A percentile compares a stretch with the other conserved stretches of the same genome.
Conservation (phyloP, 1,140 invertebrate species). For the Piezodorus guildinii region DNA sequence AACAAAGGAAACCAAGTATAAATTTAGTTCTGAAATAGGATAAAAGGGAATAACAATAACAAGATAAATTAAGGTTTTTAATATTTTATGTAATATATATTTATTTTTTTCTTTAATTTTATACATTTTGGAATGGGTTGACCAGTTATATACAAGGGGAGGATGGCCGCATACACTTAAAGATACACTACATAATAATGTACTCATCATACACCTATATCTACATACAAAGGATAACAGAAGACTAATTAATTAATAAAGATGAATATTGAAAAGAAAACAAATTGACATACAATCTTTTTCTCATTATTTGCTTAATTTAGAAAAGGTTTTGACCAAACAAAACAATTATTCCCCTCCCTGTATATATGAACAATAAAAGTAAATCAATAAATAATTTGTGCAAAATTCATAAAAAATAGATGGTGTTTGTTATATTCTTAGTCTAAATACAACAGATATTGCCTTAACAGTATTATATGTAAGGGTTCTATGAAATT, state of each 20-base stretch:
- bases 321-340: not conserved
- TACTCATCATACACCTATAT: constrained; percentile 5
- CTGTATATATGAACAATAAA: constrained; percentile 16
- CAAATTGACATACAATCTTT: too few species aligned
- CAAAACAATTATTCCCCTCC: constrained; percentile 13
- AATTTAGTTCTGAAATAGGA: too few species aligned
- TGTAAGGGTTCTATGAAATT: constrained; percentile 7
- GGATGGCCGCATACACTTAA: constrained; percentile 16
- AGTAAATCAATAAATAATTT: constrained; percentile 17
- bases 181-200: constrained; percentile 16
- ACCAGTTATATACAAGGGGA: constrained; percentile 20
- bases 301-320: not conserved
- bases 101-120: constrained; percentile 17
- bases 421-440: constrained; percentile 4
- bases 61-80: not conserved
- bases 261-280: not conserved
- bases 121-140: constrained; percentile 21
- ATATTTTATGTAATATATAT: constrained; percentile 12
- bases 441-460: constrained; percentile 4
- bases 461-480: constrained; percentile 10
- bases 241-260: not conserved
- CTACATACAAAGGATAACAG: not conserved
- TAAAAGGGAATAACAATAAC: too few species aligned
- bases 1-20: too few species aligned
- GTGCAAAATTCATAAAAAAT: constrained; percentile 18